A percentile compares a stretch with the other conserved stretches of the same genome.
phyloP scores from a whole-genome alignment of 2,797 vertebrate species.

The Iguana delicatissima region DNA sequence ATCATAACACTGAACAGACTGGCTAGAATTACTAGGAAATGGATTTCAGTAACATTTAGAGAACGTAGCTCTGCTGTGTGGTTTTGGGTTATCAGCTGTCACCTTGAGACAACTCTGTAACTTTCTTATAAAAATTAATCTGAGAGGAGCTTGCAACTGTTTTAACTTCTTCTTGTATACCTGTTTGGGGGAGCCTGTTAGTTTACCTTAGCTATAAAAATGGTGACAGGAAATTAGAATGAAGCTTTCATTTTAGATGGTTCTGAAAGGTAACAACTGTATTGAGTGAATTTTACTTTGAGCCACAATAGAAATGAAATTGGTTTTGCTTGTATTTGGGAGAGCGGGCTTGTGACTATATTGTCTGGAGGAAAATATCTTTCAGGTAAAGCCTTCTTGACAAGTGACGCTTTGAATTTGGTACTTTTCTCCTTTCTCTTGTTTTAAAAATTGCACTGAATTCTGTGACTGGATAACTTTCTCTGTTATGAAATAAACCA shows the following conservation, averaged over 20 bases:
- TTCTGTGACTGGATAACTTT: slow-evolving; percentile 58
- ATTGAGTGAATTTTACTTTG: slow-evolving; percentile 40
- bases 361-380: slow-evolving; percentile 41
- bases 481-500: slow-evolving; percentile 68
- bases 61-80: background rate
- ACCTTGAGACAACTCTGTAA: background rate
- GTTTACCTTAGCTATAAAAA: background rate
- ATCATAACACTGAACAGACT: too few relatives aligned
- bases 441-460: slow-evolving; percentile 59
- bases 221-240: background rate
- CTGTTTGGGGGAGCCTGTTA: background rate
- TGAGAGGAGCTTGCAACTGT: background rate
- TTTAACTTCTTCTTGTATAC: background rate
- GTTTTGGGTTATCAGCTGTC: background rate
- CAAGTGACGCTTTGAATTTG: slow-evolving; percentile 70
- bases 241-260: background rate
- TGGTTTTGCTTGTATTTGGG: slow-evolving; percentile 43
- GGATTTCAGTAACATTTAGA: too few relatives aligned
- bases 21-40: too few relatives aligned
- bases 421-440: slow-evolving; percentile 59
- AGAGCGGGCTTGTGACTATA: too few relatives aligned
- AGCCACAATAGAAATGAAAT: slow-evolving; percentile 34
- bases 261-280: slow-evolving; percentile 43
- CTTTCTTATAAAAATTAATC: background rate
- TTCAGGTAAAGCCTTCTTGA: slow-evolving; percentile 68